Percentiles rank a stretch among this genome's conserved stretches.
Evolutionary conservation across 1,140 invertebrate species (phyloP).

Genomic region (Bombus impatiens): DNA sequence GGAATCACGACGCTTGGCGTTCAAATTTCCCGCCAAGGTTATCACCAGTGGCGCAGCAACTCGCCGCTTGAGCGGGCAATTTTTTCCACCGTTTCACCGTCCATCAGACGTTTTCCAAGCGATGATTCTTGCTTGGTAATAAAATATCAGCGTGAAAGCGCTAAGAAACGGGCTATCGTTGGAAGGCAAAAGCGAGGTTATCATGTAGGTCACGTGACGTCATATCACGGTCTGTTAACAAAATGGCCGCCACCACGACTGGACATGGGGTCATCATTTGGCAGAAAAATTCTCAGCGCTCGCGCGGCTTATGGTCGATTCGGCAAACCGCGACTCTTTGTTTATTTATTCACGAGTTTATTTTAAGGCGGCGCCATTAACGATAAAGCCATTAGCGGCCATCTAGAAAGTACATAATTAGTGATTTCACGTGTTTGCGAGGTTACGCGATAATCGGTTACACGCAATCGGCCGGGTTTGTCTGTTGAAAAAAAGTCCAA

Average conservation of each 20-base stretch:
- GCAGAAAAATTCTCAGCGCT: conserved; percentile 23
- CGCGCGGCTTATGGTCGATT: not conserved
- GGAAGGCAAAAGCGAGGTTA: conserved; percentile 65
- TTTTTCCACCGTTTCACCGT: not conserved
- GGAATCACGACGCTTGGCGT: not conserved
- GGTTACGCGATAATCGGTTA: too few relatives aligned
- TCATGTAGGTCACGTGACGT: conserved; percentile 75
- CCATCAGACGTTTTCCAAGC: not conserved
- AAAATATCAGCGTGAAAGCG: not conserved
- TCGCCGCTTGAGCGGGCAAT: not conserved
- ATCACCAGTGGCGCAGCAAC: not conserved
- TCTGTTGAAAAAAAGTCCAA: too few relatives aligned
- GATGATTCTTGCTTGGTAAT: not conserved
- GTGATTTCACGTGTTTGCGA: too few relatives aligned
- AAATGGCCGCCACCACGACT: conserved; percentile 58
- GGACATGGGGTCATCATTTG: conserved; percentile 36
- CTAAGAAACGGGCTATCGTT: conserved; percentile 58
- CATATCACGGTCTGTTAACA: conserved; percentile 69
- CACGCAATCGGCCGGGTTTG: too few relatives aligned
- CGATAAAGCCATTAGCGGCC: too few relatives aligned
- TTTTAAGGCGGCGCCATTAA: too few relatives aligned
- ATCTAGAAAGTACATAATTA: too few relatives aligned
- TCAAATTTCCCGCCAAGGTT: not conserved
- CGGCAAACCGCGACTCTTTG: too few relatives aligned
- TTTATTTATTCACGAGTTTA: too few relatives aligned